Conservation (phyloP, 2,113 vertebrate genomes). For the Collichthys lucidus region DNA sequence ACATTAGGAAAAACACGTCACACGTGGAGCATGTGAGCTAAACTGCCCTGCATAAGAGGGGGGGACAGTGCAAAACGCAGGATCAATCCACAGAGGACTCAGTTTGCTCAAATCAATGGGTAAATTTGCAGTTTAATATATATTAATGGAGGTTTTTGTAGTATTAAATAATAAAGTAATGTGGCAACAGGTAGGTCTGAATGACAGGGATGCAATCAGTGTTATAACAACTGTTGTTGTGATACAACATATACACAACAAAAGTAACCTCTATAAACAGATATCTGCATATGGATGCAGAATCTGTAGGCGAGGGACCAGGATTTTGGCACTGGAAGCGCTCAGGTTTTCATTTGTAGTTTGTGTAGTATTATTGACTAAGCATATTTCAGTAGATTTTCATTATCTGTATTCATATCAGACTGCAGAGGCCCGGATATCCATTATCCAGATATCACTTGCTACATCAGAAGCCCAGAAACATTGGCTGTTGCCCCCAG, state of each 20-base stretch:
- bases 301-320: no score
- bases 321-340: no score
- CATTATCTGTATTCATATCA: no score
- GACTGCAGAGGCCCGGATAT: no score
- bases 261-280: no score
- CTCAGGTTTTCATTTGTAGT: no score
- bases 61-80: background rate
- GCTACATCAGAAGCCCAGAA: no score
- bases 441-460: no score
- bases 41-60: conserved; percentile 4
- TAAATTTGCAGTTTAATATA: background rate
- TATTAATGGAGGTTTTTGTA: background rate
- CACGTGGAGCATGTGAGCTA: conserved; percentile 31
- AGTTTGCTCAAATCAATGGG: background rate
- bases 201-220: background rate
- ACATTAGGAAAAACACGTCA: conserved; percentile 50
- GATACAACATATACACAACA: background rate
- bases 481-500: no score
- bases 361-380: no score
- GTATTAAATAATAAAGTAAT: background rate
- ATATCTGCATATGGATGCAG: no score
- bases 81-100: conserved; percentile 43
- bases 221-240: background rate
- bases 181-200: background rate
- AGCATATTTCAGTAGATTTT: no score